Base-by-base conservation (phyloP, 2,797 vertebrate genomes). In the Argentina silus region DNA sequence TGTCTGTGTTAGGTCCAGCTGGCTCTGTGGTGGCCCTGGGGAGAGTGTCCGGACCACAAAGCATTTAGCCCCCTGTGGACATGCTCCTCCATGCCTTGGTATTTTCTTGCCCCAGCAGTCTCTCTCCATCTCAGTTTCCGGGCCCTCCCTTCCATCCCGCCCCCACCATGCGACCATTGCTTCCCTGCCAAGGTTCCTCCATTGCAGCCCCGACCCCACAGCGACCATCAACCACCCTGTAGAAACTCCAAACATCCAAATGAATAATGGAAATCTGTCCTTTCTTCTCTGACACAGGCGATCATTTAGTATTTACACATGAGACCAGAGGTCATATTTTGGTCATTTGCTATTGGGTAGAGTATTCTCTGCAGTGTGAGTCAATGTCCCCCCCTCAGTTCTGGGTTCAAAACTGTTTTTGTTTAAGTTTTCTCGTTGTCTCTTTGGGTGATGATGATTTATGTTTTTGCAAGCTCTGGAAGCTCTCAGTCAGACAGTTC, bases 31-130 rank as follows among this genome's bases (percentile, higher is more conserved):
- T 59, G 12, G 53, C 70, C 76, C 72, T 71, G 77, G 50, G 71
- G 69, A 74, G 74, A 75, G n/a, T 71, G 73, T 83, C 78, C 76
- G 70, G 84, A 83, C 72, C 77, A 78, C 69, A 77, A 68, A 15
- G 60, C 36, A 61, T 44, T 64, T 50, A 67, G 67, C 14, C 70
- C 63, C 71, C 75, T 57, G 78, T 50, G 66, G 72, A 67, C 64
- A 51, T 67, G 69, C 69, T 67, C 74, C 76, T 44, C 45, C 43
- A 47, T 62, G 42, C 62, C 72, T 77, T 57, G 70, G 63, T 56
- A 65, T 78, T 78, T 73, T 86, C 67, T 63, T 23, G 73, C 73
- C 70, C 71, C 79, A 82, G 76, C 70, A 59, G 80, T 75, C 57
- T 56, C 73, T 21, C 44, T 72, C 23, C 23, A 10, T n/a, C 56